Evolutionary conservation across 2,797 vertebrate genomes (phyloP), one percentile per base, ranked within the genome.

Genomic region (Pygocentrus nattereri): DNA sequence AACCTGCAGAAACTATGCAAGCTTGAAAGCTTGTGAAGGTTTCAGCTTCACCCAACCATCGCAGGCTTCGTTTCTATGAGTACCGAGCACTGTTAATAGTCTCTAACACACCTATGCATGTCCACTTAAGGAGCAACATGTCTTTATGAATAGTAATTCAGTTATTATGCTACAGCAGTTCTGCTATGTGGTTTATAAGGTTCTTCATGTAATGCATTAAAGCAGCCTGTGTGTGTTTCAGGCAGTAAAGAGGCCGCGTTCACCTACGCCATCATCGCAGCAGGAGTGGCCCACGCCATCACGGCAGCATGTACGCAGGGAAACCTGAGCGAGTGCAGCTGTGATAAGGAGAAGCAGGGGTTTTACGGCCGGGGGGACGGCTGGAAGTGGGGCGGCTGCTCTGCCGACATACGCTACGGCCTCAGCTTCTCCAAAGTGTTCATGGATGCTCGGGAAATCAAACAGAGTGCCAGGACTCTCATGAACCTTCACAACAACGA

Each of bases 401-500:
- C 98, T 0, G 98, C 98, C 0, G 97, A 99, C 89, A 95, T 99
- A 92, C 93, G 95, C 91, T 98, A 98, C 0, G 98, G 98, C 88
- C 95, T 99, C 83, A 93, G 95, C 84, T 99, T 99, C 86, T 97
- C 97, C 93, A 99, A 97, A 90, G 95, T 98, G 49, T 99, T 99
- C 41, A 96, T 99, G 89, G 98, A 99, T 0, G 97, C 98, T 2
- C 95, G 97, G 75, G 98, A 99, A 92, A 97, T 98, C 88, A 99
- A 98, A 85, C 97, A 98, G 89, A 99, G 97, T 0, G 96, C 97
- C 11, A 92, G 97, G 88, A 97, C 97, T 0, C 97, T 99, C 78
- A 99, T 99, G 98, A 99, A 99, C 93, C 94, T 99, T 80, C 98
- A 99, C 90, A 99, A 99, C 87, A 99, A 98, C 0, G 97, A 99